Evolutionary conservation across 2,888 invertebrate species (phyloP).

Genomic region (Plusia festucae): DNA sequence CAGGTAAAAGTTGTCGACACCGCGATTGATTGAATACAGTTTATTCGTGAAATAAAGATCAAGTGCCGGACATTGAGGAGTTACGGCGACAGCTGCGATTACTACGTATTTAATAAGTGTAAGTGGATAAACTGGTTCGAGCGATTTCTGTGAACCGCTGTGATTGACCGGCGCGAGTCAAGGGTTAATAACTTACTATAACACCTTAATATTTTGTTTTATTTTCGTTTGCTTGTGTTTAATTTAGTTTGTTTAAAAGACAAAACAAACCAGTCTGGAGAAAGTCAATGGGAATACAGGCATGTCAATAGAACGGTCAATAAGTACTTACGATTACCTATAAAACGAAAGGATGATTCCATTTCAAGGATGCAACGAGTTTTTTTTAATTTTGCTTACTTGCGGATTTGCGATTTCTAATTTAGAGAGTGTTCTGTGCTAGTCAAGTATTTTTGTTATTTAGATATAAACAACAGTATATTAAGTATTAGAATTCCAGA

Average conservation of each 20-base stretch:
- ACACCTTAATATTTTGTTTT: neutral
- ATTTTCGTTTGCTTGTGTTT: neutral
- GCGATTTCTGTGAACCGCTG: neutral
- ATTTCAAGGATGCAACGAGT: too few relatives aligned
- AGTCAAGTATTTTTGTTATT: too few relatives aligned
- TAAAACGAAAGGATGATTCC: too few relatives aligned
- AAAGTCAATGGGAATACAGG: neutral
- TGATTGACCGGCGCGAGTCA: slow-evolving; percentile 11
- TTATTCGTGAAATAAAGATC: slow-evolving; percentile 33
- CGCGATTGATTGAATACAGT: slow-evolving; percentile 8
- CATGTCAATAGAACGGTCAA: too few relatives aligned
- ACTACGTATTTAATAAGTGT: slow-evolving; percentile 30
- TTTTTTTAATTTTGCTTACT: too few relatives aligned
- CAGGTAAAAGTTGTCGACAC: neutral
- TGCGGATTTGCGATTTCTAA: too few relatives aligned
- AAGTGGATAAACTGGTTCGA: slow-evolving; percentile 32
- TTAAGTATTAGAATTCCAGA: too few relatives aligned
- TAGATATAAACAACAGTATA: too few relatives aligned
- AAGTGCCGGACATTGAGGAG: slow-evolving; percentile 24
- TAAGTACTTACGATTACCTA: too few relatives aligned
- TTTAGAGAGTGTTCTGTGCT: too few relatives aligned
- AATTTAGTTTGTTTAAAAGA: neutral
- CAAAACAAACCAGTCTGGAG: neutral
- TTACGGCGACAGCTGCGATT: slow-evolving; percentile 16
- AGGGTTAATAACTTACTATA: neutral